A percentile compares a stretch with the other conserved stretches of the same genome.
Evolutionary conservation across 64 coral and sea anemone species (phyloP).

Genomic region (Acropora yongei): DNA sequence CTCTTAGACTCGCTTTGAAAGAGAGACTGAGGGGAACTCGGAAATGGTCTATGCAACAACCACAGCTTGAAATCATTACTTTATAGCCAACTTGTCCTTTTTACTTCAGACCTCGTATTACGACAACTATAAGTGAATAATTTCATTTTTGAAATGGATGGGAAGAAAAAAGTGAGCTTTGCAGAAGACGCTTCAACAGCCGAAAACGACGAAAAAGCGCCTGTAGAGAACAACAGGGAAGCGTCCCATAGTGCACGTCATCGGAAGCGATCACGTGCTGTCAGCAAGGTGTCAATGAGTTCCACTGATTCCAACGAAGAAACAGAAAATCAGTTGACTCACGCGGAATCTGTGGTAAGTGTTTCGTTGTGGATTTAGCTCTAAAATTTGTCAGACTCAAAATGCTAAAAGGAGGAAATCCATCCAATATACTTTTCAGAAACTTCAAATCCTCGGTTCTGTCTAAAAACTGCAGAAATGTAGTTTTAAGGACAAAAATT

Average conservation of each 20-base stretch:
- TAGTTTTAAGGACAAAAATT: too few species aligned
- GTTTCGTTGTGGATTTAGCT: background rate
- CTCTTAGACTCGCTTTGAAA: too few species aligned
- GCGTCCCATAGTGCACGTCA: background rate
- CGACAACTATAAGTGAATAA: too few species aligned
- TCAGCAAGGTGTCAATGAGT: conserved; percentile 5
- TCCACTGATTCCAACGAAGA: background rate
- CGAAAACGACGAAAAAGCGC: background rate
- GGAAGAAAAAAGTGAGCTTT: conserved; percentile 12
- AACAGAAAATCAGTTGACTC: background rate
- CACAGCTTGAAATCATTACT: too few species aligned
- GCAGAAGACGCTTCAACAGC: background rate
- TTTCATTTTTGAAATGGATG: background rate
- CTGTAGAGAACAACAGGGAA: background rate
- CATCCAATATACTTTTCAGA: too few species aligned
- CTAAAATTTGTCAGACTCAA: background rate
- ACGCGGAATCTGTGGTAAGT: conserved; percentile 7
- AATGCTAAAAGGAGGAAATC: too few species aligned
- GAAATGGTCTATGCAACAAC: too few species aligned
- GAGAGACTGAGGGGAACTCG: too few species aligned
- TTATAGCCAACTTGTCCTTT: too few species aligned
- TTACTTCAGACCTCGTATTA: too few species aligned
- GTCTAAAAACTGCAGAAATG: background rate
- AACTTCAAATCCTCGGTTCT: too few species aligned
- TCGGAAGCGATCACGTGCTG: background rate